phyloP scores from a whole-genome alignment of 2,797 vertebrate species.

The Pseudochaenichthys georgianus region DNA sequence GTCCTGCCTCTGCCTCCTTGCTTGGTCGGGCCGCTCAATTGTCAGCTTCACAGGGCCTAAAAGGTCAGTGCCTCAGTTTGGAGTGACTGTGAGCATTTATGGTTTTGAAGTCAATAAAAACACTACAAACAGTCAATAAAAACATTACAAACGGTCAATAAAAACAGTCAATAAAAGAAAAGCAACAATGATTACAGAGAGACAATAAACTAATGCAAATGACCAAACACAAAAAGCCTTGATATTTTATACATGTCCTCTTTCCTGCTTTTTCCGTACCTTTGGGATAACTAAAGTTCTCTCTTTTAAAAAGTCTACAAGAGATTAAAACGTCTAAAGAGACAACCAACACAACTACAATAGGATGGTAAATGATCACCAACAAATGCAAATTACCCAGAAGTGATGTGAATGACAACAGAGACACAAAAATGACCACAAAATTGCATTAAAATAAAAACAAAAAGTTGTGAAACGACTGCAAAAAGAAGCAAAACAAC shows the following conservation, averaged over 20 bases:
- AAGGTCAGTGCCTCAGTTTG: too few relatives aligned
- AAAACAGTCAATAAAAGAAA: background rate
- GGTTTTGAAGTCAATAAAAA: background rate
- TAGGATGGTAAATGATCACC: background rate
- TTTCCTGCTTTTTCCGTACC: background rate
- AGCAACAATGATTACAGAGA: background rate
- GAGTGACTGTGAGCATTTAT: background rate
- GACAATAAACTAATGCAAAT: background rate
- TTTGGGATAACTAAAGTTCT: background rate
- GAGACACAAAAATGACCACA: background rate
- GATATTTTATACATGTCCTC: background rate
- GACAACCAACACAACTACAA: background rate
- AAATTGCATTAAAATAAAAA: too few relatives aligned
- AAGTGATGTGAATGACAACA: background rate
- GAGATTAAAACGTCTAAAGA: too few relatives aligned
- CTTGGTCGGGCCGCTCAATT: too few relatives aligned
- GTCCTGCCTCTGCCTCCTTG: too few relatives aligned
- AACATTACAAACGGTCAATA: background rate
- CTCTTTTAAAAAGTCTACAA: background rate
- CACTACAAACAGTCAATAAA: background rate
- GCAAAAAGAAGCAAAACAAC: background rate
- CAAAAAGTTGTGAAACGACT: background rate
- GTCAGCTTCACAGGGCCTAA: too few relatives aligned
- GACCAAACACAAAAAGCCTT: too few relatives aligned
- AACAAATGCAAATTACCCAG: background rate